Evolutionary conservation across 2,797 vertebrate genomes (phyloP), one percentile per base, ranked within the genome.

Genomic region (Catostomus latipinnis): DNA sequence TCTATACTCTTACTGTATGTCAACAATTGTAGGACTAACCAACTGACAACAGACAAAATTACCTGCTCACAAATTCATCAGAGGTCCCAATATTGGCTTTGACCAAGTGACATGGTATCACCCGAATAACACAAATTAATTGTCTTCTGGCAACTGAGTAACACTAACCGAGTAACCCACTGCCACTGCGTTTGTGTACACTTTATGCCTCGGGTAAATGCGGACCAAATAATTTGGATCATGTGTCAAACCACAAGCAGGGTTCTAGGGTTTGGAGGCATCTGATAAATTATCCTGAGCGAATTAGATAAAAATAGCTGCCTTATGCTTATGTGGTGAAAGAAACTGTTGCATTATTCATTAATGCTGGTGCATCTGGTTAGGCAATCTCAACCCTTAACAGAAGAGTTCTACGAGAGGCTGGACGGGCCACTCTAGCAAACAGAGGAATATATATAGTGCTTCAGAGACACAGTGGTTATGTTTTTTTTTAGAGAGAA

Each of bases 221-320:
- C 54, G 52, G 57, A 53, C 52, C 4, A 6, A 54, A 54, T 13
- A 54, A 12, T 13, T 54, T 4, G 11, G 12, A 52, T 52, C 50
- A 52, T 73, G 56, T 45, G 11, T 78, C 3, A 54, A 68, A 18
- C 34, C 22, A 43, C 52, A 16, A 12, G 22, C 22, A 22, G 22
- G 22, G 50, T 52, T 61, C 18, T 67, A 18, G 8, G 5, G 7
- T 72, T 56, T 14, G 8, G 22, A 67, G 78, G 71, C 76, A 56
- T 43, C 58, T 46, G 75, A 88, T 93, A 60, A 90, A 91, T 91
- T 88, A 90, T 90, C 87, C 80, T 90, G 90, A 77, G 88, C 74
- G 68, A 78, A 75, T 11, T 22, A 68, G 71, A 78, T 90, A 89
- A 90, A 93, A 91, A 92, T 91, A 89, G 49, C 71, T 73, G 6